A percentile compares a stretch with the other conserved stretches of the same genome.
These are phyloP conservation scores for Pyrrhosoma nymphula DNA, from an alignment of 2,888 invertebrate species.

Conservation along the genomic window DNA sequence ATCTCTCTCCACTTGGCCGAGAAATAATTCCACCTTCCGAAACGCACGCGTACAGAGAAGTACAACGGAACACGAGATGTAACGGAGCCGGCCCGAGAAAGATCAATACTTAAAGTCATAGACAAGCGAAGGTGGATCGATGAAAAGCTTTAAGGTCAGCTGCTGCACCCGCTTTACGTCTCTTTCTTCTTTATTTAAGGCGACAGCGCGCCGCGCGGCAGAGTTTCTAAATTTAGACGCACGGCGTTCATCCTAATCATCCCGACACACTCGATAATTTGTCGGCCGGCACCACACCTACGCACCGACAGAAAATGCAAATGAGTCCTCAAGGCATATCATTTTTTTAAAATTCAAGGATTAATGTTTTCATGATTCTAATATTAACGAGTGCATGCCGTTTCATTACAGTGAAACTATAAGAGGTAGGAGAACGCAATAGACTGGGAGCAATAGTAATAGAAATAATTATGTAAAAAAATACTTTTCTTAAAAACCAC, in stretches of 20 bases:
- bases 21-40: neutral
- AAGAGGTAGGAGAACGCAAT: too few species aligned
- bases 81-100: neutral
- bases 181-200: neutral
- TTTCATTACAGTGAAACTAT: too few species aligned
- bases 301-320: too few species aligned
- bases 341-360: too few species aligned
- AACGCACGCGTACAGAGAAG: neutral
- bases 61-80: neutral
- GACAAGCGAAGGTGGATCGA: neutral
- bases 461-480: too few species aligned
- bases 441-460: too few species aligned
- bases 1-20: neutral
- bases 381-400: too few species aligned
- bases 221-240: neutral
- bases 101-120: conserved; percentile 18
- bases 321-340: too few species aligned
- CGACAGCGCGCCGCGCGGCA: neutral
- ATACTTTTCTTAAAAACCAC: too few species aligned
- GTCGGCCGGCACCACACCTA: neutral
- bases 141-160: conserved; percentile 5
- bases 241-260: neutral
- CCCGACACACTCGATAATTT: neutral
- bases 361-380: too few species aligned
- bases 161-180: neutral